Percentiles rank a stretch among this genome's conserved stretches.
These are phyloP conservation scores for Perithous albicinctus DNA, from an alignment of 2,888 invertebrate genomes.

Conservation along the genomic window DNA sequence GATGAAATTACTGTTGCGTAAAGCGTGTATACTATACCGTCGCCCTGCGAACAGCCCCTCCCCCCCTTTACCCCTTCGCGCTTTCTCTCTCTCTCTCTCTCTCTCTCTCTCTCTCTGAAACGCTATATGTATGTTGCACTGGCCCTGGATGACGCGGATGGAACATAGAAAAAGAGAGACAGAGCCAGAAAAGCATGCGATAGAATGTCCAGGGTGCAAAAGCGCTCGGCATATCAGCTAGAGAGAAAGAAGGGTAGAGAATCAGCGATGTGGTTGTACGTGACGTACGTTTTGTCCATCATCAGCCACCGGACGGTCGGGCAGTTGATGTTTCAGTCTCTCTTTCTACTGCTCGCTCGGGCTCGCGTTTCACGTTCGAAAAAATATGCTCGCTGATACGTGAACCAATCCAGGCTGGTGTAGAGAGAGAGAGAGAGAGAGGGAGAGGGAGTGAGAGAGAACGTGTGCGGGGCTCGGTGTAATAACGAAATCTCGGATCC, in stretches of 20 bases:
- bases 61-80: too few species aligned
- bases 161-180: conserved; percentile 47
- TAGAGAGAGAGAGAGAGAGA: too few species aligned
- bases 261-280: conserved; percentile 68
- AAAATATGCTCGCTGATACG: conserved; percentile 84
- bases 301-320: conserved; percentile 79
- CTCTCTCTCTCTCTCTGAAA: conserved; percentile 18
- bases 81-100: too few species aligned
- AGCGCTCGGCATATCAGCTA: conserved; percentile 25
- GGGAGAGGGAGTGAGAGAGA: conserved; percentile 70
- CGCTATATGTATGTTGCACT: conserved; percentile 41
- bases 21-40: conserved; percentile 71
- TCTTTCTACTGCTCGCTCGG: conserved; percentile 69
- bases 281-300: conserved; percentile 81
- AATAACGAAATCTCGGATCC: conserved; percentile 79
- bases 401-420: conserved; percentile 83
- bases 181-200: conserved; percentile 26
- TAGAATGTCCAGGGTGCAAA: conserved; percentile 49
- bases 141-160: conserved; percentile 52
- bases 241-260: conserved; percentile 53
- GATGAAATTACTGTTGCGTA: conserved; percentile 84
- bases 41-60: conserved; percentile 31
- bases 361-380: conserved; percentile 82
- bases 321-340: conserved; percentile 79
- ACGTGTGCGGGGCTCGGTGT: conserved; percentile 47